Base-by-base conservation (phyloP, 1,140 invertebrate species). In the Portunus trituberculatus region DNA sequence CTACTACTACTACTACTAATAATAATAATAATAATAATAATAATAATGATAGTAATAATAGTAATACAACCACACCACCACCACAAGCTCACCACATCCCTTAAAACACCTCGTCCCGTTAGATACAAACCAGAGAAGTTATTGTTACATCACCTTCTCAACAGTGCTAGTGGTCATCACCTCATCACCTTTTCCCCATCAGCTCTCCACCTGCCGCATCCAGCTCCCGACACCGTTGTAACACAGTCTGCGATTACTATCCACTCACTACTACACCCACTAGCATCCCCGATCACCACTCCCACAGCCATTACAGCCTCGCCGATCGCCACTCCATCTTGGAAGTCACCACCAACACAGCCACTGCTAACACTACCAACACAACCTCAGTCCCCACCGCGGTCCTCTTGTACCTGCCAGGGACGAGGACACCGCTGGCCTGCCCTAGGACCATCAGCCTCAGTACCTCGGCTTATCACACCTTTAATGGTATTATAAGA, bases 401-500 rank as follows among this genome's bases (percentile, higher is more conserved):
- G 52, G 52, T 59, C 12, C 12, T 20, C 52, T 59, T 59, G 52
- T 20, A 12, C 8, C 52, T 14, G 52, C 0, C 16, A 45, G 14
- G 25, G 20, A 59, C 67, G 67, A 76, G 67, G 67, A 76, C 67
- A 76, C 67, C n/a, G 20, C 67, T 76, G 67, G 67, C 67, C 67
- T 76, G 67, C 25, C 6, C 12, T 76, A n/a, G 67, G 6, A 76
- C 67, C 67, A 76, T 76, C 67, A 76, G 32, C 86, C 45, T 46
- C 86, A n/a, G n/a, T 89, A 32, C 87, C 48, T 20, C 3, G 16
- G 25, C 32, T 83, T 48, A 93, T 86, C 92, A 48, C 76, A 45
- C 82, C 31, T 93, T 82, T 93, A 12, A 93, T 93, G 82, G 20
- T 83, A 93, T 46, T 84, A 93, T 48, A 86, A 29, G 83, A 31